Evolutionary conservation across 2,797 vertebrate genomes (phyloP).

Genomic region (Sciurus carolinensis): DNA sequence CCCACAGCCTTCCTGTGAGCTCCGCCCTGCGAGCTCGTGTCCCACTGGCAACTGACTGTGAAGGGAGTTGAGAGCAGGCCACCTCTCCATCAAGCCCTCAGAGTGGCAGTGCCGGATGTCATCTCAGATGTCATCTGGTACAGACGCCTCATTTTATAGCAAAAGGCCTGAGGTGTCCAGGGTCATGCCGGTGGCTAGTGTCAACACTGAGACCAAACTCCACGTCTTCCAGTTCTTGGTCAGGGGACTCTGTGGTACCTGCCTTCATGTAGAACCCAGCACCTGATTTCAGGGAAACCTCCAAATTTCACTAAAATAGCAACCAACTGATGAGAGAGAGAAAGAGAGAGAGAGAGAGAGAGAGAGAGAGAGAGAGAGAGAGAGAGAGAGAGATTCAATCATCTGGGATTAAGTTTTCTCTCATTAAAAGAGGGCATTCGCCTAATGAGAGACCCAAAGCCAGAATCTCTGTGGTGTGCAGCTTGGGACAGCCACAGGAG

Average conservation of each 20-base stretch:
- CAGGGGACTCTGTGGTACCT: not conserved
- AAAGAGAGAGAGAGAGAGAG: not conserved
- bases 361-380: not conserved
- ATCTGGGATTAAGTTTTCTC: not conserved
- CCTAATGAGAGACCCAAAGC: not conserved
- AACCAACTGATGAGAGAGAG: not conserved
- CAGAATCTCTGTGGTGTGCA: not conserved
- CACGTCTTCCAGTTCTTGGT: not conserved
- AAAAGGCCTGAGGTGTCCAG: not conserved
- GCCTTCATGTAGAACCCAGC: not conserved
- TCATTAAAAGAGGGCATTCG: not conserved
- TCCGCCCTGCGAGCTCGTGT: not conserved
- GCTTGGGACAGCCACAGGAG: not conserved
- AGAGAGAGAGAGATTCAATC: not conserved
- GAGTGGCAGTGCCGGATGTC: not conserved
- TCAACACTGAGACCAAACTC: not conserved
- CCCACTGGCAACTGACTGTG: not conserved
- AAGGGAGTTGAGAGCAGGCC: not conserved
- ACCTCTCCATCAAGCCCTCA: not conserved
- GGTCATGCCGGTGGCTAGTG: not conserved
- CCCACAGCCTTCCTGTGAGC: not conserved
- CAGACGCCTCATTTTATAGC: not conserved
- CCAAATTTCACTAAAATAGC: constrained; percentile 16
- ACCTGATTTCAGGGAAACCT: constrained; percentile 1
- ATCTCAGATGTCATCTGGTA: not conserved